phyloP scores from a whole-genome alignment of 2,797 vertebrate genomes.

The Cyclura pinguis region DNA sequence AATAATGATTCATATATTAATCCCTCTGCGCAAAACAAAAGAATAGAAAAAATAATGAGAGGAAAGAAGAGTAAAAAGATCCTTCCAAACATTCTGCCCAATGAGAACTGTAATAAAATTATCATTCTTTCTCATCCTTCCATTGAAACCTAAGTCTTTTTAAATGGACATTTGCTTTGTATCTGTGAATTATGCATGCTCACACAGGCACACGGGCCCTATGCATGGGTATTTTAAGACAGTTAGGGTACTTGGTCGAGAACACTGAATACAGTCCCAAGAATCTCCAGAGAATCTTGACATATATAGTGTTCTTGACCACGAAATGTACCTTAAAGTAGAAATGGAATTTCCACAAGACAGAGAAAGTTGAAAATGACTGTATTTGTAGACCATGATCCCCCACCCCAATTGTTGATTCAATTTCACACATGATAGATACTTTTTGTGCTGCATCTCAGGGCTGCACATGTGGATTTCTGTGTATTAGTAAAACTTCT shows the following conservation, averaged over 20 bases:
- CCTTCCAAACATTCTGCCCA: constrained; percentile 53
- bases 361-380: not conserved
- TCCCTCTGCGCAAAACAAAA: constrained; percentile 64
- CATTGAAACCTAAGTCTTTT: not conserved
- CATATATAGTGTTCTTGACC: not conserved
- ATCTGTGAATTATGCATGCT: not conserved
- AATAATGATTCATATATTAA: constrained; percentile 76
- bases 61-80: constrained; percentile 53
- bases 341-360: not conserved
- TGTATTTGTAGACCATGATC: not conserved
- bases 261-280: not conserved
- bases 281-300: not conserved
- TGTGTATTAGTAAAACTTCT: not conserved
- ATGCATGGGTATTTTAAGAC: not conserved
- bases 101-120: constrained; percentile 61
- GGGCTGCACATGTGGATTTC: not conserved
- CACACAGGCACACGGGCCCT: not conserved
- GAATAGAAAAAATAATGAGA: constrained; percentile 52
- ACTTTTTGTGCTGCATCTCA: not conserved
- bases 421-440: not conserved
- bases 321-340: not conserved
- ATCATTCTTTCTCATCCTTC: not conserved
- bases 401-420: not conserved
- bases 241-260: not conserved
- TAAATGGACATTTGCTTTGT: not conserved